phyloP scores from a whole-genome alignment of 2,797 vertebrate genomes.

The Lophius americanus region DNA sequence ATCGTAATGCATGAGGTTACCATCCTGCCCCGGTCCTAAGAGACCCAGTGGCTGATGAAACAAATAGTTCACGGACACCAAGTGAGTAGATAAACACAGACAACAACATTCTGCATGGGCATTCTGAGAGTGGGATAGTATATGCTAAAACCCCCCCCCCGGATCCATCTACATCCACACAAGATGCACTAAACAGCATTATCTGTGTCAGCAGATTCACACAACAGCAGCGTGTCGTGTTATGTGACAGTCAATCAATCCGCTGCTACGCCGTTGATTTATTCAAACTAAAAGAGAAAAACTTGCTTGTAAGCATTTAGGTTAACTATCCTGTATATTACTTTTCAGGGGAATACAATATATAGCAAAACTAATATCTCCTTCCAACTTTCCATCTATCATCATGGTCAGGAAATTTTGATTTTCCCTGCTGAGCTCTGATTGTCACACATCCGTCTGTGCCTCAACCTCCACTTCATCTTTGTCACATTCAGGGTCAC shows the following conservation, averaged over 20 bases:
- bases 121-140: neutral
- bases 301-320: no score
- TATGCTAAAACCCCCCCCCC: neutral
- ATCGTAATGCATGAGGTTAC: slow-evolving; percentile 24
- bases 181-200: neutral
- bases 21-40: slow-evolving; percentile 11
- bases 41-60: slow-evolving; percentile 22
- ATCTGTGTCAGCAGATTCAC: neutral
- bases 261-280: no score
- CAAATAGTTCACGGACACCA: slow-evolving; percentile 19
- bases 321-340: no score
- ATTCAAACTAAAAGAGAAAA: no score
- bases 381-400: no score
- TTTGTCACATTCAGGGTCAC: slow-evolving; percentile 17
- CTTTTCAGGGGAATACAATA: no score
- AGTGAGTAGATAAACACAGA: slow-evolving; percentile 16
- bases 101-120: slow-evolving; percentile 12
- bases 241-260: neutral
- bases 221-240: neutral
- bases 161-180: neutral
- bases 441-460: slow-evolving; percentile 27
- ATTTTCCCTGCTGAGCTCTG: slow-evolving; percentile 29
- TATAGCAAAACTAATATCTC: no score
- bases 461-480: slow-evolving; percentile 19
- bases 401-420: slow-evolving; percentile 24